These are phyloP conservation scores for Eurypyga helias DNA, from an alignment of 2,113 vertebrate species.

Conservation along the genomic window DNA sequence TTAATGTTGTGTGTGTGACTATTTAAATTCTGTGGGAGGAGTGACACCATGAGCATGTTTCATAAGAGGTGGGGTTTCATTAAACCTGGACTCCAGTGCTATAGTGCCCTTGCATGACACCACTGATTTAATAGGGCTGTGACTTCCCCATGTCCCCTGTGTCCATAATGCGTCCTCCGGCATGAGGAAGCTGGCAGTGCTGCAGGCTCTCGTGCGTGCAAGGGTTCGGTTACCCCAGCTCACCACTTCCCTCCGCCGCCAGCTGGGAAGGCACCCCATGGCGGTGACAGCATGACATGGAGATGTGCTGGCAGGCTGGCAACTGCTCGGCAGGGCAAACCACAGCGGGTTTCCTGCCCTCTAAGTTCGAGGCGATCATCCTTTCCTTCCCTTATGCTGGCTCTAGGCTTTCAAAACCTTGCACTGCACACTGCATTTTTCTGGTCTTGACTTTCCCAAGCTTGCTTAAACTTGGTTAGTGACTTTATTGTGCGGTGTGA, in stretches of 20 bases:
- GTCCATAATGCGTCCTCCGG: accelerated
- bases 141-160: neutral
- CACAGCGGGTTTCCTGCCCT: neutral
- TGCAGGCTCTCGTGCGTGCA: neutral
- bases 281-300: accelerated
- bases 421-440: accelerated
- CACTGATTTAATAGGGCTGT: accelerated
- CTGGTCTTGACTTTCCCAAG: neutral
- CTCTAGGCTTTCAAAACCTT: neutral
- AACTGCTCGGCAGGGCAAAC: neutral
- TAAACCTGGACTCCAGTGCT: neutral
- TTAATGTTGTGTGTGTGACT: neutral
- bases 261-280: accelerated
- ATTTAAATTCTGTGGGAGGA: neutral
- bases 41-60: neutral
- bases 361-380: accelerated
- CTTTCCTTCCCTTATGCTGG: neutral
- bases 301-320: neutral
- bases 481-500: neutral
- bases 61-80: neutral
- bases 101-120: neutral
- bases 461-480: neutral
- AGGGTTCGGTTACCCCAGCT: neutral
- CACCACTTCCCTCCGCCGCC: accelerated
- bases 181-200: no score